A percentile compares a stretch with the other conserved stretches of the same genome.
These are phyloP conservation scores for Carollia perspicillata DNA, from an alignment of 2,113 vertebrate genomes.

Conservation along the genomic window DNA sequence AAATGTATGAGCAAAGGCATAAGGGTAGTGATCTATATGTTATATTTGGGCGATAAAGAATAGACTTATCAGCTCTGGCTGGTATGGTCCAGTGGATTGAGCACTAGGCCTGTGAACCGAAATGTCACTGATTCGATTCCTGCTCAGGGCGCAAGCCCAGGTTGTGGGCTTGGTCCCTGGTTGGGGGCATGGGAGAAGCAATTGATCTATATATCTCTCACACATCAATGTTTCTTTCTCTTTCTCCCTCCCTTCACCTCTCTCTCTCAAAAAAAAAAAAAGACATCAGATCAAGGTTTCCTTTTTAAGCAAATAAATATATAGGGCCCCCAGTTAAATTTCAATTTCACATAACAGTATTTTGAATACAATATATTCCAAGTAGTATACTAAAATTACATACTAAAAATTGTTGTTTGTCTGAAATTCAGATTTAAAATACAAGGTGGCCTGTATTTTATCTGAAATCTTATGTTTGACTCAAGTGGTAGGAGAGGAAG, in stretches of 20 bases:
- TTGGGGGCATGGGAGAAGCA: too few species aligned
- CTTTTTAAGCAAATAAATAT: constrained; percentile 14
- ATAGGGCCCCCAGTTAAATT: background rate
- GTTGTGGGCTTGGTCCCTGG: too few species aligned
- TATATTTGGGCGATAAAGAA: background rate
- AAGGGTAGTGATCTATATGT: background rate
- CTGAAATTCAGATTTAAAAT: constrained; percentile 20
- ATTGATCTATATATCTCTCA: too few species aligned
- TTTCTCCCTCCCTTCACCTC: too few species aligned
- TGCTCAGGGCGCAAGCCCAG: too few species aligned
- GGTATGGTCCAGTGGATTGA: too few species aligned
- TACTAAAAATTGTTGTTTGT: background rate
- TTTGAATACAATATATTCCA: background rate
- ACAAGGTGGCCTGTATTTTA: background rate
- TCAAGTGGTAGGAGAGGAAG: background rate
- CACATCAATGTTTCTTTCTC: too few species aligned
- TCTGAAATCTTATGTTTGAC: background rate
- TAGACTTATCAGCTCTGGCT: background rate
- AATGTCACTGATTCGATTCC: too few species aligned
- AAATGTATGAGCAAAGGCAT: background rate
- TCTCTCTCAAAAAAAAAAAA: too few species aligned
- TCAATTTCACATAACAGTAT: background rate
- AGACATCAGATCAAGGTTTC: background rate
- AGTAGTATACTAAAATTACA: background rate
- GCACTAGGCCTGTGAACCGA: too few species aligned